Base-by-base conservation (phyloP, 2,888 invertebrate species). In the Drosophila nigritarsus region DNA sequence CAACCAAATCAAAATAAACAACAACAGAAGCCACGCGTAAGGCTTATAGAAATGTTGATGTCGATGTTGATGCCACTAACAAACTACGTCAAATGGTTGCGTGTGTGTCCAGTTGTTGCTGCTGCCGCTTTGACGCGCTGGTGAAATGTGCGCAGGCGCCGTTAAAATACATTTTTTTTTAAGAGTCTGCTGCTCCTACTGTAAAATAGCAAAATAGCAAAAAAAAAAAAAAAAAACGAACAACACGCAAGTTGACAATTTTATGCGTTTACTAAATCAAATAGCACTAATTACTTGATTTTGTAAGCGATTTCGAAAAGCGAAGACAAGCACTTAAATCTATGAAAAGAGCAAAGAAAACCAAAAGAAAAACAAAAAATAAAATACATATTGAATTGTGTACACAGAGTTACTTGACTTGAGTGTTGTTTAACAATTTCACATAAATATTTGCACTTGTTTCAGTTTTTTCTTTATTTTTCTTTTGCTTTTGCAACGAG, bases 211-310 rank as follows among this genome's bases (percentile, higher is more conserved):
- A 60, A 36, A 67, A 48, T 29, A 45, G 20, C 20, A 66, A 55
- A 5, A 51, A 15, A 30, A 55, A 48, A 73, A 15, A 48, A 48
- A 56, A 38, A 18, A 15, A 24, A 8, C 20, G 2, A 24, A 55
- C 38, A 38, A 70, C 75, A 72, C 36, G 70, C 70, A 20, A 81
- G 80, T 78, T 91, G 89, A 89, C 88, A 82, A 80, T 90, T 89
- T 89, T 69, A 87, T 79, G 83, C 75, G 83, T 90, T 91, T 90
- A 84, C 91, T 91, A 90, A 91, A 91, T 91, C 89, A 91, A 90
- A 87, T 80, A 73, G 56, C 67, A 84, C 87, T 91, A 91, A 91
- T 91, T 90, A 80, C 90, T 83, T 73, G 87, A 89, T 88, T 89
- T 90, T 78, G 81, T 87, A 85, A 88, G 85, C 76, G 79, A 67